Conservation (phyloP, 2,113 vertebrate genomes). For the Ciconia stormi region DNA sequence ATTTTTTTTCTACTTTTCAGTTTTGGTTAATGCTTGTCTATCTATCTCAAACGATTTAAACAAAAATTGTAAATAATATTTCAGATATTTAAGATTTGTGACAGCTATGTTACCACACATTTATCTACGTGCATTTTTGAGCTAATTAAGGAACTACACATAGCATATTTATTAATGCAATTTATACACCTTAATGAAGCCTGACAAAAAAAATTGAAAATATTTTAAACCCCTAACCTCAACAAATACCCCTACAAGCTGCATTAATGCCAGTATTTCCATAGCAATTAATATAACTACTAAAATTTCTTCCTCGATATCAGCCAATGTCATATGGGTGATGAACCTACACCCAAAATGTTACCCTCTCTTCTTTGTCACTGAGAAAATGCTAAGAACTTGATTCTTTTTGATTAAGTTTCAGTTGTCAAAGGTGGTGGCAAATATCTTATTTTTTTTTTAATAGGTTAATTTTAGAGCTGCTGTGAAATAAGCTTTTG, state of each 20-base stretch:
- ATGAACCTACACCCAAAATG: not conserved
- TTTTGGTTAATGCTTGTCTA: not conserved
- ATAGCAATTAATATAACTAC: not conserved
- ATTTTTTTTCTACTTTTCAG: not conserved
- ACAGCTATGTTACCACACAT: not conserved
- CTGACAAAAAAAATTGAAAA: not conserved
- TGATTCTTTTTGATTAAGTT: not conserved
- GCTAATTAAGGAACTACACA: not conserved
- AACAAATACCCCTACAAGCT: not conserved
- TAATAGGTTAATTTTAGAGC: slow-evolving; percentile 1
- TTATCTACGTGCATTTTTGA: not conserved
- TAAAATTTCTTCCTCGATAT: not conserved
- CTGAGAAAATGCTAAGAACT: not conserved
- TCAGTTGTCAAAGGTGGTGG: not conserved
- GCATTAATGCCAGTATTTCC: not conserved
- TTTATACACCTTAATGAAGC: not conserved
- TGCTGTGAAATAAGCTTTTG: not conserved
- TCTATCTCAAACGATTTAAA: not conserved
- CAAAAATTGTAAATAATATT: not conserved
- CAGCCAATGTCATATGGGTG: not conserved
- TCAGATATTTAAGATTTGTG: not conserved
- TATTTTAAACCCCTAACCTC: not conserved
- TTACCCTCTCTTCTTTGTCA: not conserved
- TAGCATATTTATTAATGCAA: not conserved
- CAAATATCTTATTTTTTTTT: not conserved